These are phyloP conservation scores for Phyllotis vaccarum DNA, from an alignment of 2,797 vertebrate species.

Conservation along the genomic window DNA sequence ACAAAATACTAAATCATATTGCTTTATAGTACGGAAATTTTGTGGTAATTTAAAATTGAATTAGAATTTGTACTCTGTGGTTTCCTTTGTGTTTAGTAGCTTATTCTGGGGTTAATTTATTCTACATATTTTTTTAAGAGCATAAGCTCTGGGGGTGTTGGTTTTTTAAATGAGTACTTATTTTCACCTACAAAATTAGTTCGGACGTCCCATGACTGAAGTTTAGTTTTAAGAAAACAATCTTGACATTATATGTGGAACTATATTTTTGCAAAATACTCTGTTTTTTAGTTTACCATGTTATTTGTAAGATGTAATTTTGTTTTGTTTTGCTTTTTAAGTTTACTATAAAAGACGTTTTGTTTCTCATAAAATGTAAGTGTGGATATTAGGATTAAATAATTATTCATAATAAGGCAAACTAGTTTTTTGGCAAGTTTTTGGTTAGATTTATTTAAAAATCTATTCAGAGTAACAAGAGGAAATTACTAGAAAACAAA, in stretches of 20 bases:
- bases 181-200: slow-evolving; percentile 45
- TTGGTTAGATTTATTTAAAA: not conserved
- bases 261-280: not conserved
- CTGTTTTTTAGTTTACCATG: not conserved
- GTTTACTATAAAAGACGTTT: slow-evolving; percentile 55
- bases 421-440: not conserved
- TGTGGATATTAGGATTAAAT: slow-evolving; percentile 64
- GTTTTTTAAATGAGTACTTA: not conserved
- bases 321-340: slow-evolving; percentile 78
- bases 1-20: not conserved
- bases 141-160: not conserved
- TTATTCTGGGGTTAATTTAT: not conserved
- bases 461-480: not conserved
- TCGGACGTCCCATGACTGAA: not conserved
- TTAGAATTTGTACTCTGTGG: not conserved
- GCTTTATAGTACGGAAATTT: slow-evolving; percentile 16
- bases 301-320: slow-evolving; percentile 33
- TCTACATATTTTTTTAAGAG: not conserved
- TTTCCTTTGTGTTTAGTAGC: not conserved
- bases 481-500: not conserved
- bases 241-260: not conserved
- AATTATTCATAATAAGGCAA: not conserved
- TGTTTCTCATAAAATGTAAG: slow-evolving; percentile 61
- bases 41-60: slow-evolving; percentile 13
- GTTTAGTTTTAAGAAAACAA: not conserved